Evolutionary conservation across 2,113 vertebrate species (phyloP).

Genomic region (Leucoraja erinaceus): DNA sequence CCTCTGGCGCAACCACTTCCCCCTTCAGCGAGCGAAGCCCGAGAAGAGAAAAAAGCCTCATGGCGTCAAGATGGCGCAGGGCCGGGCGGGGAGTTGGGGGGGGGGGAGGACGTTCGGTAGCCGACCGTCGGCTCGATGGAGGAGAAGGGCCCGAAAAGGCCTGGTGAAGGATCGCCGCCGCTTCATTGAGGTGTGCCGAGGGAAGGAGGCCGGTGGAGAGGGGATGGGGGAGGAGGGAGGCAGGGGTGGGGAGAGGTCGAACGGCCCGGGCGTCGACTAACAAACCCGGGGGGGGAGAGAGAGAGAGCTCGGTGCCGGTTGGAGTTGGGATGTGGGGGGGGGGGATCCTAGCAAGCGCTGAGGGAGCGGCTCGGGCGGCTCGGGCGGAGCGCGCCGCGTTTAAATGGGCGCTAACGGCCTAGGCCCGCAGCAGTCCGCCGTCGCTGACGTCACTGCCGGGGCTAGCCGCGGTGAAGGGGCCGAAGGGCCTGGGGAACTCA

Average conservation of each 20-base stretch:
- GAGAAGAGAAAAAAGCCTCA: background rate
- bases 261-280: background rate
- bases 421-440: no score
- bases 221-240: background rate
- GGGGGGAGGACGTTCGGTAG: background rate
- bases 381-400: no score
- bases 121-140: background rate
- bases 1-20: background rate
- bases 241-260: background rate
- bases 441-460: slow-evolving; percentile 16
- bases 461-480: background rate
- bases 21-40: background rate
- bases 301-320: background rate
- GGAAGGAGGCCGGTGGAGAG: background rate
- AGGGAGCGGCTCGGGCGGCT: no score
- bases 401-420: no score
- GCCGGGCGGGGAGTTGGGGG: background rate
- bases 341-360: no score
- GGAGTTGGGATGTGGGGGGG: background rate
- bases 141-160: no score
- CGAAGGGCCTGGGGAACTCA: background rate
- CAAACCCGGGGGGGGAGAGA: background rate
- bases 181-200: no score
- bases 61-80: slow-evolving; percentile 10
- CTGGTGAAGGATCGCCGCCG: no score